These are phyloP conservation scores for Silurus glanis DNA, from an alignment of 2,113 vertebrate species.

Conservation along the genomic window DNA sequence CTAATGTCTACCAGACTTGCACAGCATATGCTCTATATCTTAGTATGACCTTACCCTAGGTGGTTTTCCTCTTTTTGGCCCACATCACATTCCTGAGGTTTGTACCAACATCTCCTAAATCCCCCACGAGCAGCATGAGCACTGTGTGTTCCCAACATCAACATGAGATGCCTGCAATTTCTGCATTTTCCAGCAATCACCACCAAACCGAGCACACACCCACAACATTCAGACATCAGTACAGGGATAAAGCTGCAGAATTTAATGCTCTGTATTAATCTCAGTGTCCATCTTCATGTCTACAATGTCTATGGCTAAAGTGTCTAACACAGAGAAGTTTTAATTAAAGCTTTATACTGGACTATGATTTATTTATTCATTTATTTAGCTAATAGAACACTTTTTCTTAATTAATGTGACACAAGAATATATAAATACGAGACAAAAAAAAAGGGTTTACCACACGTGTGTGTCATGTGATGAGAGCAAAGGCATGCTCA, in stretches of 20 bases:
- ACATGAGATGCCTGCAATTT: neutral
- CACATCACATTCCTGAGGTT: constrained; percentile 25
- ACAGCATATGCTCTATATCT: neutral
- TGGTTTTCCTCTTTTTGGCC: constrained; percentile 30
- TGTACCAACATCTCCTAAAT: neutral
- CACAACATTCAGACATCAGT: neutral
- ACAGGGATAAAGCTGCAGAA: neutral
- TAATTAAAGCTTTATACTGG: no score
- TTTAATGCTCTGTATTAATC: neutral
- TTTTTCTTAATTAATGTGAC: no score
- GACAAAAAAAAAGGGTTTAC: no score
- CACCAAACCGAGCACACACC: neutral
- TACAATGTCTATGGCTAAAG: neutral
- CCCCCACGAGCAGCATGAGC: neutral
- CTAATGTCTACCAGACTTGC: neutral
- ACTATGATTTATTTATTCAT: no score
- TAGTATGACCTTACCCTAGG: constrained; percentile 3
- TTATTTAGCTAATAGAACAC: no score
- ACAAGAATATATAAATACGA: no score
- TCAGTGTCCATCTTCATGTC: neutral
- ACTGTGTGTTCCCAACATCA: constrained; percentile 2
- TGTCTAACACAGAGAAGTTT: neutral
- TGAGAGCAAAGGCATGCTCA: no score
- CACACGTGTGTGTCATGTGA: no score
- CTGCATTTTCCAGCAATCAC: neutral